These are phyloP conservation scores for Cepphus grylle DNA, from an alignment of 2,113 vertebrate genomes.

Conservation along the genomic window DNA sequence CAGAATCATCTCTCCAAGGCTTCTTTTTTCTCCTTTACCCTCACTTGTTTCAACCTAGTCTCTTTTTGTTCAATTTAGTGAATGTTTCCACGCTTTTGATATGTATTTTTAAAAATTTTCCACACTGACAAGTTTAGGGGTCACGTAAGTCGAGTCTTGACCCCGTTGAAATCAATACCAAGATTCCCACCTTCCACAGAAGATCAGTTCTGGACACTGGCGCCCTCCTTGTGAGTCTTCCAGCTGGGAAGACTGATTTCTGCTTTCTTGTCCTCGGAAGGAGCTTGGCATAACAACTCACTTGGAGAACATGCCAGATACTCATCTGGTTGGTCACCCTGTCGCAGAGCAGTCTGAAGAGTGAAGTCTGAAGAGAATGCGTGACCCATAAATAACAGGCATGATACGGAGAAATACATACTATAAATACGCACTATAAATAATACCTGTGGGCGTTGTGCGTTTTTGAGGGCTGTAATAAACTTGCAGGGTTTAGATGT, in stretches of 20 bases:
- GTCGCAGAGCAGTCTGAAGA: neutral
- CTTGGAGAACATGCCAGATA: neutral
- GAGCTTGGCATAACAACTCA: neutral
- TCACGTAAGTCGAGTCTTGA: neutral
- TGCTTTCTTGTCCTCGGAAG: neutral
- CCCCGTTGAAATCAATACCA: neutral
- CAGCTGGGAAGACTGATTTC: neutral
- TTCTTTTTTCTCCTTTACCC: neutral
- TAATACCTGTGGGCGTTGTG: neutral
- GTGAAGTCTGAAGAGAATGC: neutral
- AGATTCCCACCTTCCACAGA: neutral
- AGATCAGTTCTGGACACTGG: neutral
- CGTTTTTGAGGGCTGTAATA: neutral
- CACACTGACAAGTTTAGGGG: neutral
- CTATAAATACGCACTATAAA: neutral
- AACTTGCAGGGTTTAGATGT: neutral
- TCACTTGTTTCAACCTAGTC: neutral
- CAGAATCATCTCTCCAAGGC: neutral
- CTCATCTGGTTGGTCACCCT: neutral
- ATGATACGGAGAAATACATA: neutral
- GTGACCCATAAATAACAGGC: neutral
- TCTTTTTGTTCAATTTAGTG: neutral
- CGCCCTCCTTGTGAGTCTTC: neutral
- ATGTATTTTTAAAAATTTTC: rapidly evolving
- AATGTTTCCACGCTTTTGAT: neutral